Evolutionary conservation across 2,888 invertebrate genomes (phyloP).

Genomic region (Tetranychus truncatus): DNA sequence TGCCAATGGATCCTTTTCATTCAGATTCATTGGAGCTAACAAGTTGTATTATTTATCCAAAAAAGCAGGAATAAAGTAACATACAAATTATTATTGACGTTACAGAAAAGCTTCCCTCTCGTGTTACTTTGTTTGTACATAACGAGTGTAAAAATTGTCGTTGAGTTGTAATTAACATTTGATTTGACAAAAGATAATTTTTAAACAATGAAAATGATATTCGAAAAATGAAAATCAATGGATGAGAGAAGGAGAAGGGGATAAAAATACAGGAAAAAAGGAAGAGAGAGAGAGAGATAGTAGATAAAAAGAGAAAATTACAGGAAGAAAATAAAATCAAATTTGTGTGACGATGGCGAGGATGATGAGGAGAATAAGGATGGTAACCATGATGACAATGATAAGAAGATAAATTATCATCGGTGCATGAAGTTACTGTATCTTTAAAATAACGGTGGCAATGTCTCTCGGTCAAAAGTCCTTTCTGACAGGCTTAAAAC

Average conservation of each 20-base stretch:
- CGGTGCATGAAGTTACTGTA: background rate
- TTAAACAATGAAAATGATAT: background rate
- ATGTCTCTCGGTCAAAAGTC: background rate
- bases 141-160: background rate
- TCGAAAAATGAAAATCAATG: background rate
- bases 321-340: background rate
- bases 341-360: background rate
- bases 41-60: background rate
- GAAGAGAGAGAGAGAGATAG: background rate
- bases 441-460: background rate
- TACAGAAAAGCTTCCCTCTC: background rate
- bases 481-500: conserved; percentile 1
- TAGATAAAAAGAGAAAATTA: background rate
- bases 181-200: background rate
- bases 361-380: background rate
- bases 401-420: background rate
- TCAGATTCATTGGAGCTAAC: background rate
- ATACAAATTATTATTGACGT: background rate
- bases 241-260: background rate
- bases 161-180: background rate
- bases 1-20: background rate
- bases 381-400: background rate
- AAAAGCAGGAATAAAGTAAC: background rate
- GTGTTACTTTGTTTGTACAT: background rate
- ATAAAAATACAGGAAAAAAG: background rate